These are phyloP conservation scores for Aphodius sticticus DNA, from an alignment of 2,888 invertebrate species.

Conservation along the genomic window DNA sequence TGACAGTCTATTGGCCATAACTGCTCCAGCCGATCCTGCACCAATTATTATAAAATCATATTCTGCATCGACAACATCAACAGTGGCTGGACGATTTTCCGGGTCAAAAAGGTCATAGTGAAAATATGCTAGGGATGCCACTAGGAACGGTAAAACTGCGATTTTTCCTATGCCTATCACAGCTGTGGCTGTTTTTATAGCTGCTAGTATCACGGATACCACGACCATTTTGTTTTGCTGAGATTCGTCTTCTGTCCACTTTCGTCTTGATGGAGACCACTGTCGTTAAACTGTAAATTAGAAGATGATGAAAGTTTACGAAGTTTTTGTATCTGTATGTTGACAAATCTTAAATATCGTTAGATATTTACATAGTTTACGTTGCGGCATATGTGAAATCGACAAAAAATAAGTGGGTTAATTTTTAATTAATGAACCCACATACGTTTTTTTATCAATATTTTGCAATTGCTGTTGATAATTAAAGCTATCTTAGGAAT, in stretches of 20 bases:
- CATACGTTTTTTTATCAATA: too few species aligned
- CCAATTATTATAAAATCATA: constrained; percentile 88
- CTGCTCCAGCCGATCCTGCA: constrained; percentile 85
- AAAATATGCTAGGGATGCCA: constrained; percentile 81
- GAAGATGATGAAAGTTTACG: neutral
- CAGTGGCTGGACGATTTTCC: constrained; percentile 78
- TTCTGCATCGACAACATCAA: constrained; percentile 69
- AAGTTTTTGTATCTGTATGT: neutral
- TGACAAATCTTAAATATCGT: neutral
- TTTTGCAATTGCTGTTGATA: too few species aligned
- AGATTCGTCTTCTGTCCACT: neutral
- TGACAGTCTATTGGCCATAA: constrained; percentile 81
- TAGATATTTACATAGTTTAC: too few species aligned
- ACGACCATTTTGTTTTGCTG: constrained; percentile 29
- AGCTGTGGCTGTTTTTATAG: constrained; percentile 75
- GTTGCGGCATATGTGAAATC: too few species aligned
- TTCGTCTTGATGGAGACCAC: neutral
- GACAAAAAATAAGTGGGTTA: too few species aligned
- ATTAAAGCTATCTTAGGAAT: too few species aligned
- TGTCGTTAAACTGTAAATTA: neutral
- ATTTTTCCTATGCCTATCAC: constrained; percentile 77
- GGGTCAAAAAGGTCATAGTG: constrained; percentile 88
- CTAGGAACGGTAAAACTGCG: constrained; percentile 76
- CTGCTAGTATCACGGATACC: constrained; percentile 66
- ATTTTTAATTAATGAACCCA: too few species aligned